Base-by-base conservation (phyloP, 2,797 vertebrate species). In the Passerculus sandwichensis region DNA sequence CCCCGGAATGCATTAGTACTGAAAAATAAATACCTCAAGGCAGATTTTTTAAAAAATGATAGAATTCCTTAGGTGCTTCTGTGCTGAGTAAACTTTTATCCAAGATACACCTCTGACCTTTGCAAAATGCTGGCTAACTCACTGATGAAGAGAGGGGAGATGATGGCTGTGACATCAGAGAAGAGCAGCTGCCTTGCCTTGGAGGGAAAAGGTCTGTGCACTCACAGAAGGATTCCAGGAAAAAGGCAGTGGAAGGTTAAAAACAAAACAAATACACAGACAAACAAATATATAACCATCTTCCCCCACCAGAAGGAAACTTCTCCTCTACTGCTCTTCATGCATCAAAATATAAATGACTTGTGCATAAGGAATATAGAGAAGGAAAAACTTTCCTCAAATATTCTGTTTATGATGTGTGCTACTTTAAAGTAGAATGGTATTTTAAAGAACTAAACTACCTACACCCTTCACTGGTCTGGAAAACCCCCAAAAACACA, bases 141-240 rank as follows among this genome's bases (percentile, higher is more conserved):
- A 1, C 38, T 76, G 21, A 56, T 6, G 32, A 88, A 25, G 45
- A 76, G 34, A 65, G 36, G 8, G 10, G n/a, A 69, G 38, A 47
- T 59, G 54, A 45, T 91, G 83, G 76, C 85, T 88, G 53, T 36
- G 57, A 53, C 11, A 82, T 5, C 5, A 32, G 20, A 73, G 17
- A 22, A 79, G 64, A 61, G 10, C 60, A 81, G 66, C 54, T 94
- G 87, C 36, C 60, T 50, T 88, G 69, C 50, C 47, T 90, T 75
- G 64, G 50, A 91, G 8, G 79, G 48, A 56, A 45, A 76, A 94
- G 32, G 65, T 73, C 66, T 44, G 11, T 36, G 61, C n/a, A 48
- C 17, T 61, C 61, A 61, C 12, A 79, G 51, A 34, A 83, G 79
- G 15, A 3, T 64, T 48, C 32, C 76, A 79, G 42, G 40, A 38